Conservation (phyloP, 2,113 vertebrate genomes). For the Dendropsophus ebraccatus region DNA sequence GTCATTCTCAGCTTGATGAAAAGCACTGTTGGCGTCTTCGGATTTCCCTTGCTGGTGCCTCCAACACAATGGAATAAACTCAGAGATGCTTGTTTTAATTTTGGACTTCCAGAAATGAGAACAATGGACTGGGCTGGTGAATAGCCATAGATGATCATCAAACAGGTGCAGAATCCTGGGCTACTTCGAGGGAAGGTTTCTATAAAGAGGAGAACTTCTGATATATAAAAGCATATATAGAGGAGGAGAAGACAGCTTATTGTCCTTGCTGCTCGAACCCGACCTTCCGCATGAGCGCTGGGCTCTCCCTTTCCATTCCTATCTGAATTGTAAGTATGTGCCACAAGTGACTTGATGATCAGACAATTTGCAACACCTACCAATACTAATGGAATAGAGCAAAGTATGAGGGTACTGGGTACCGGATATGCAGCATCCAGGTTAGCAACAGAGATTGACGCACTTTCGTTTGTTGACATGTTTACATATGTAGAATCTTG, state of each 20-base stretch:
- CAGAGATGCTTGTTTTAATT: slow-evolving; percentile 18
- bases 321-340: not conserved
- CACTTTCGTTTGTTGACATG: not conserved
- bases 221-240: slow-evolving; percentile 44
- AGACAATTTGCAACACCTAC: slow-evolving; percentile 42
- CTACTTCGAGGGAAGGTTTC: slow-evolving; percentile 37
- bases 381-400: slow-evolving; percentile 29
- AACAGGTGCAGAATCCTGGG: slow-evolving; percentile 43
- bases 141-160: slow-evolving; percentile 45
- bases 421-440: slow-evolving; percentile 4
- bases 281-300: slow-evolving; percentile 14
- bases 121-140: slow-evolving; percentile 47
- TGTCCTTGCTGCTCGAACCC: slow-evolving; percentile 35
- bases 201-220: slow-evolving; percentile 38
- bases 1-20: not conserved
- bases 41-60: not conserved
- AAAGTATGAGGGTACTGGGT: slow-evolving; percentile 21
- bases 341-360: slow-evolving; percentile 34
- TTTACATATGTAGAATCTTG: not conserved
- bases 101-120: slow-evolving; percentile 37
- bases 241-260: slow-evolving; percentile 39
- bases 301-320: not conserved
- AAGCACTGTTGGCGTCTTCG: not conserved
- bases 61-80: not conserved
- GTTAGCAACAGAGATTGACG: not conserved